Evolutionary conservation across 1,140 invertebrate genomes (phyloP), one percentile per base, ranked within the genome.

Genomic region (Stegodyphus mimosarum): DNA sequence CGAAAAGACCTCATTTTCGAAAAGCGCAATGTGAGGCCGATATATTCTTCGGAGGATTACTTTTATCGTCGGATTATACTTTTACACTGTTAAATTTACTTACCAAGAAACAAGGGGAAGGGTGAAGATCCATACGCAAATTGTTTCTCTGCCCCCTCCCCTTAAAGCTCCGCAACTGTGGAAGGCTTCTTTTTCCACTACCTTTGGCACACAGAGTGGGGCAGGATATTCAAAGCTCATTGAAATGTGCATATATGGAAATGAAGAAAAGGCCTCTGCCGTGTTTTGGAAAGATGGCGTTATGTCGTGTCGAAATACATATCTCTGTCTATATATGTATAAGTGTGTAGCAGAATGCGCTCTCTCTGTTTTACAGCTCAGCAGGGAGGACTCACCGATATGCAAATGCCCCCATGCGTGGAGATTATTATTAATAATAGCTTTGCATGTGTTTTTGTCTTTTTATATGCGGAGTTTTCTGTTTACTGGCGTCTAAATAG

Each of bases 361-460:
- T 17, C 69, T 48, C 51, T n/a, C 51, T 48, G 18, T 51, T 83
- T 83, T 83, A 83, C 55, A 13, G 53, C 55, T 49, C 79, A 64
- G 79, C 53, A 4, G 79, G 79, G 78, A 80, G 79, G 50, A 74
- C 53, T 74, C 71, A 55, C 70, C 79, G 66, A 73, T 74, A 83
- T 83, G 79, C 79, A 83, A 83, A 83, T 83, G 70, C 53, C 6
- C 18, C 78, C 69, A 72, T 72, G 69, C 67, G 52, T n/a, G 70
- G 71, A 83, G 79, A 83, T 83, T 83, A 83, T 83, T 83, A 83
- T 83, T 83, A 83, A 83, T 83, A 83, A 83, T 83, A 83, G 79
- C 79, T 83, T 83, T 66, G 79, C 71, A 74, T 74, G 78, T 48
- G 77, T 80, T 80, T 60, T 80, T n/a, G 77, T 80, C 33, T 66